Evolutionary conservation across 53 echinoderm and acorn worm genomes (phyloP).

Genomic region (Mesocentrotus franciscanus): DNA sequence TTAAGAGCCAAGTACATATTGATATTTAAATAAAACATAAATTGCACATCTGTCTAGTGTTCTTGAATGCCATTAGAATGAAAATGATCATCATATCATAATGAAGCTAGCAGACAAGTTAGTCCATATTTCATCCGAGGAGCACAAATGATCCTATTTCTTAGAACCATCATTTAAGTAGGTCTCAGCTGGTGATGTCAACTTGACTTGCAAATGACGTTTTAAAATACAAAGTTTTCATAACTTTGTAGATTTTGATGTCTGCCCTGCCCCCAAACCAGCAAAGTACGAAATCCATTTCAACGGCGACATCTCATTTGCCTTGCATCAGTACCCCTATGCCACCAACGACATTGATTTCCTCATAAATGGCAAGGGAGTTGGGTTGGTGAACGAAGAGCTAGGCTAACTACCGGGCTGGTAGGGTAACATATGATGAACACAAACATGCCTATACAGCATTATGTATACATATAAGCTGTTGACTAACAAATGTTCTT

Average conservation of each 20-base stretch:
- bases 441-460: slow-evolving; percentile 71
- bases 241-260: slow-evolving; percentile 70
- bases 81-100: too few relatives aligned
- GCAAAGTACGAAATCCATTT: slow-evolving; percentile 84
- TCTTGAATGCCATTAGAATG: too few relatives aligned
- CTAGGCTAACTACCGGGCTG: slow-evolving; percentile 82
- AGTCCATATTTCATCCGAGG: too few relatives aligned
- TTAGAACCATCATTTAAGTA: too few relatives aligned
- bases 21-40: too few relatives aligned
- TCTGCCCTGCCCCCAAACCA: slow-evolving; percentile 77
- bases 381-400: slow-evolving; percentile 72
- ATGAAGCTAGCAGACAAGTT: too few relatives aligned
- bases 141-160: too few relatives aligned
- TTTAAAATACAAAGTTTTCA: neutral
- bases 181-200: too few relatives aligned
- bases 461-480: slow-evolving; percentile 39
- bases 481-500: neutral
- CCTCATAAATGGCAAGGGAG: slow-evolving; percentile 73
- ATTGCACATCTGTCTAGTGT: too few relatives aligned
- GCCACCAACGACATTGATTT: slow-evolving; percentile 80
- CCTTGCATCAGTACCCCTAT: slow-evolving; percentile 85
- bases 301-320: slow-evolving; percentile 91
- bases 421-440: slow-evolving; percentile 70
- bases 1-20: too few relatives aligned
- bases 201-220: too few relatives aligned